Percentiles rank a stretch among this genome's conserved stretches.
These are phyloP conservation scores for Lutjanus erythropterus DNA, from an alignment of 2,113 vertebrate genomes.

Conservation along the genomic window DNA sequence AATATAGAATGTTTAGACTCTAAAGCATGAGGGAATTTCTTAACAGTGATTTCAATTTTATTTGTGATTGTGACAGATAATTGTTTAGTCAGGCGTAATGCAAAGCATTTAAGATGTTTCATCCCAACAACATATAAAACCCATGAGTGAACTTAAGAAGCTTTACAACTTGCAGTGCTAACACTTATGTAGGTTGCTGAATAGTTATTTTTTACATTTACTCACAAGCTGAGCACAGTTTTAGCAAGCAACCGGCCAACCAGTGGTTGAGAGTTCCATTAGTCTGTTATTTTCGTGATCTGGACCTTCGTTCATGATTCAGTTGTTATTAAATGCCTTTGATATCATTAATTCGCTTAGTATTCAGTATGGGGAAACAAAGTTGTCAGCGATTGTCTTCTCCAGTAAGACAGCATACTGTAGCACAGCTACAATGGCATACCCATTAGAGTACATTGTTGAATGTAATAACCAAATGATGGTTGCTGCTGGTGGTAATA, in stretches of 20 bases:
- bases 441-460: slow-evolving; percentile 79
- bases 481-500: slow-evolving; percentile 81
- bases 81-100: neutral
- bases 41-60: slow-evolving; percentile 2
- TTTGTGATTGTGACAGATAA: neutral
- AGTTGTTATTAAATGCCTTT: slow-evolving; percentile 1
- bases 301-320: slow-evolving; percentile 5
- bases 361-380: slow-evolving; percentile 30
- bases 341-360: slow-evolving; percentile 27
- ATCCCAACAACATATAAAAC: neutral
- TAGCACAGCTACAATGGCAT: slow-evolving; percentile 52
- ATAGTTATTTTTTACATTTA: neutral
- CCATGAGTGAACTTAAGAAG: neutral
- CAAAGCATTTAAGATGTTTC: neutral
- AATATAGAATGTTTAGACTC: slow-evolving; percentile 7
- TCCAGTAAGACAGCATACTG: slow-evolving; percentile 43
- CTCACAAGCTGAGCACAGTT: slow-evolving; percentile 2
- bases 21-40: neutral
- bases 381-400: slow-evolving; percentile 39
- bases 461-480: slow-evolving; percentile 81
- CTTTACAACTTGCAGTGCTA: neutral
- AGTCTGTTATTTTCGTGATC: neutral
- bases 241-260: neutral
- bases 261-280: slow-evolving; percentile 4
- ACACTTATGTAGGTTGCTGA: neutral